Conservation (phyloP, 2,113 vertebrate species). For the Rhinolophus ferrumequinum region DNA sequence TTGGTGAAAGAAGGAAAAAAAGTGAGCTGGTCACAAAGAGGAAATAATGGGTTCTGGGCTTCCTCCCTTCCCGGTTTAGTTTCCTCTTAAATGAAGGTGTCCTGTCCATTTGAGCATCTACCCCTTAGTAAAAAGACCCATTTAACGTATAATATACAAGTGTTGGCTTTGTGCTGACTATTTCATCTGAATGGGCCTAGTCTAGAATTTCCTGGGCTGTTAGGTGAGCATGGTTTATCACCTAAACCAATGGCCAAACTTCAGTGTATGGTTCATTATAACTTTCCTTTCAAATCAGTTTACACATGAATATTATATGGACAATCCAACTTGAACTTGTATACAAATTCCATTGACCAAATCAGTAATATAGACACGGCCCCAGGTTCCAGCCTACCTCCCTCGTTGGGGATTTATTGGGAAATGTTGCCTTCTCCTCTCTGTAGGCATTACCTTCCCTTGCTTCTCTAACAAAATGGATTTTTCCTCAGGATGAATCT, state of each 20-base stretch:
- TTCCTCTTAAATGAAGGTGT: neutral
- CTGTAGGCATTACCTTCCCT: neutral
- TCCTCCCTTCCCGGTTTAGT: neutral
- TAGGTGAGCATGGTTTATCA: neutral
- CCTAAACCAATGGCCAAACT: neutral
- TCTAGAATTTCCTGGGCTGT: neutral
- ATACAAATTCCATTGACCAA: neutral
- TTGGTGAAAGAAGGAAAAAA: neutral
- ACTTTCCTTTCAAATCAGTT: neutral
- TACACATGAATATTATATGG: neutral
- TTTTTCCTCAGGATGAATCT: neutral
- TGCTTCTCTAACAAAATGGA: neutral
- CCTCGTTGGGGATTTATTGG: too few relatives aligned
- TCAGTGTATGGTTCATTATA: neutral
- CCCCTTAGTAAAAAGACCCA: neutral
- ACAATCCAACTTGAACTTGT: neutral
- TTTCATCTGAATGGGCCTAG: neutral
- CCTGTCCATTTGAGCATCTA: neutral
- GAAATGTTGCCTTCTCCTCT: neutral
- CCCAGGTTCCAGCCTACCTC: neutral
- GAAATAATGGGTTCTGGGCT: neutral
- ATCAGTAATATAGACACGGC: neutral
- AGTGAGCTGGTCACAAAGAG: neutral
- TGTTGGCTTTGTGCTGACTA: neutral
- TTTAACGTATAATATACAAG: neutral